Evolutionary conservation across 1,140 invertebrate genomes (phyloP).

Genomic region (Sitophilus oryzae): DNA sequence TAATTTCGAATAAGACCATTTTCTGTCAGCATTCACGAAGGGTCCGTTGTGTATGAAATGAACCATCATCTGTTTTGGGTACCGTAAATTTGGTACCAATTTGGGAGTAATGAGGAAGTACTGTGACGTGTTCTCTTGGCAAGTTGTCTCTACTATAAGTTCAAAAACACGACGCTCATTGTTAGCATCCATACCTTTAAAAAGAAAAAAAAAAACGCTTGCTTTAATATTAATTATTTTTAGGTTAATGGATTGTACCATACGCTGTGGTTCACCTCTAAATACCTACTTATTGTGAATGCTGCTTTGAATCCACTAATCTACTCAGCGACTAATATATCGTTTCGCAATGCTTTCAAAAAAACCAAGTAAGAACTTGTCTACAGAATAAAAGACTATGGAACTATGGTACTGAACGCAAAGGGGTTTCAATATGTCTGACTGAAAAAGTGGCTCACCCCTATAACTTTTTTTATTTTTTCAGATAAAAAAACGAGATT

Average conservation of each 20-base stretch:
- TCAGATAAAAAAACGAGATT: no score
- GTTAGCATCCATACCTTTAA: slow-evolving; percentile 47
- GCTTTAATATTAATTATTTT: slow-evolving; percentile 10
- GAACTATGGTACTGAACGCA: no score
- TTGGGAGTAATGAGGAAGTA: slow-evolving; percentile 94
- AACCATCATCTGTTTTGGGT: slow-evolving; percentile 30
- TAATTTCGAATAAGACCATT: slow-evolving; percentile 31
- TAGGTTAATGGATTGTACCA: slow-evolving; percentile 50
- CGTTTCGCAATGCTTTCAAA: slow-evolving; percentile 54
- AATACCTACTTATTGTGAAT: slow-evolving; percentile 63
- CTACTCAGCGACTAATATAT: slow-evolving; percentile 65
- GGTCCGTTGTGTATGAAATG: slow-evolving; percentile 41
- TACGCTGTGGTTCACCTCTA: slow-evolving; percentile 58
- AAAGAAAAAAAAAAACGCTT: neutral
- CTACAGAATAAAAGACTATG: no score
- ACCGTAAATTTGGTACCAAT: slow-evolving; percentile 41
- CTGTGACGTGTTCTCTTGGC: slow-evolving; percentile 61
- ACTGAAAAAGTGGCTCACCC: no score
- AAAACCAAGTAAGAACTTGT: slow-evolving; percentile 24
- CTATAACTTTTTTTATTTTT: no score
- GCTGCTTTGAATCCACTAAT: slow-evolving; percentile 68
- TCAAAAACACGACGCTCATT: slow-evolving; percentile 89
- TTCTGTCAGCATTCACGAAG: slow-evolving; percentile 31
- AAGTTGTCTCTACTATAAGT: slow-evolving; percentile 73
- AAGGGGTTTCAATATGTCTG: no score